A percentile compares a stretch with the other conserved stretches of the same genome.
Evolutionary conservation across 2,888 invertebrate genomes (phyloP).

Genomic region (Epinotia bilunana): DNA sequence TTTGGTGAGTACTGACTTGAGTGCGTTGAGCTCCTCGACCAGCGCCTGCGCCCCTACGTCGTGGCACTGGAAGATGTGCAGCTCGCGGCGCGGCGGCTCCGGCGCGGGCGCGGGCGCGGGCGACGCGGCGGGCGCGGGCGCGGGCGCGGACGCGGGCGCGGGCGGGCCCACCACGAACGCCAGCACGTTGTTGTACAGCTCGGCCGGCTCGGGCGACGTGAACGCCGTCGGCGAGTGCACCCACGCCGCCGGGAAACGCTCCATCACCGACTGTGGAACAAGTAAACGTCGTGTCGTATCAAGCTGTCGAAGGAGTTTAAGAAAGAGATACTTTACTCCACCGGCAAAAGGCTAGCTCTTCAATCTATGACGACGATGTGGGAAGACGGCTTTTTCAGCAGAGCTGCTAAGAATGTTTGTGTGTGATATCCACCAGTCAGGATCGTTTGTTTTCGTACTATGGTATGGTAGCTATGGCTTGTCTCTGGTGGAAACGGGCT

Average conservation of each 20-base stretch:
- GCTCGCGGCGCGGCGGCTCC: slow-evolving; percentile 88
- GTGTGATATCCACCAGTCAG: no score
- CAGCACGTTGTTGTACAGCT: slow-evolving; percentile 99
- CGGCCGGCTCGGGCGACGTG: slow-evolving; percentile 97
- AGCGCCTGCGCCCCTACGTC: slow-evolving; percentile 90
- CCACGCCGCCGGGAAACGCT: slow-evolving; percentile 96
- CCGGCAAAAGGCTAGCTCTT: no score
- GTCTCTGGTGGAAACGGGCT: no score
- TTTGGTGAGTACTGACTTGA: slow-evolving; percentile 78
- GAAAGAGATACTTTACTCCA: no score
- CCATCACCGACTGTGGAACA: slow-evolving; percentile 93
- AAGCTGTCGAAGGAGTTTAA: no score
- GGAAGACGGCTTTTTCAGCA: no score
- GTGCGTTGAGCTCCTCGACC: slow-evolving; percentile 90
- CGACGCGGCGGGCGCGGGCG: slow-evolving; percentile 51
- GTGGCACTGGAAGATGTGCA: slow-evolving; percentile 98
- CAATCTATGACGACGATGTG: no score
- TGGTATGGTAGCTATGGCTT: no score
- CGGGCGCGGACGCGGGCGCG: slow-evolving; percentile 54
- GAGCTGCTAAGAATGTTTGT: no score
- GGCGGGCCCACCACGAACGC: slow-evolving; percentile 95
- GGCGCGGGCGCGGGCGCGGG: slow-evolving; percentile 70
- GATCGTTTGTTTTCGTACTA: no score
- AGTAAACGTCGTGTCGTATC: no score
- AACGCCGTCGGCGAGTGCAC: slow-evolving; percentile 99